A percentile compares a stretch with the other conserved stretches of the same genome.
Conservation (phyloP, 2,113 vertebrate species). For the Leuciscus idus region DNA sequence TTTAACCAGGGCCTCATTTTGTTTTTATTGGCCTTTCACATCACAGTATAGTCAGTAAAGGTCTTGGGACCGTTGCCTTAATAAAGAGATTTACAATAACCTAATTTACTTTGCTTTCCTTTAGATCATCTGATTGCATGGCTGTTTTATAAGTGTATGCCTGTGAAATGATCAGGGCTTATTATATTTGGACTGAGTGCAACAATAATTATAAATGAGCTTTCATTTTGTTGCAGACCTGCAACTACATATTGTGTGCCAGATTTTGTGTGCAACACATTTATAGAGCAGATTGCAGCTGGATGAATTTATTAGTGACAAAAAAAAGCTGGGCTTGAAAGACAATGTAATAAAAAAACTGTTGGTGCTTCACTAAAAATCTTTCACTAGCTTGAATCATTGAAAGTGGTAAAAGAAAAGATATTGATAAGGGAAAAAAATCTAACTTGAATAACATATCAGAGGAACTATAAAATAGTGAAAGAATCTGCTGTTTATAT, state of each 20-base stretch:
- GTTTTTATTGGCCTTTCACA: not conserved
- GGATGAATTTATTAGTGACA: constrained; percentile 8
- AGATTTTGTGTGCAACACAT: constrained; percentile 1
- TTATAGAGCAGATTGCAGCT: constrained; percentile 5
- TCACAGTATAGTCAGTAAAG: not conserved
- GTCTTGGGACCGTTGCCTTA: not conserved
- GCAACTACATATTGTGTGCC: not conserved
- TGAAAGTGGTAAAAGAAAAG: not conserved
- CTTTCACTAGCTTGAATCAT: not conserved
- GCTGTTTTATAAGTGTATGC: not conserved
- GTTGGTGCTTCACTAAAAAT: not conserved
- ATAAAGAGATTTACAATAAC: not conserved
- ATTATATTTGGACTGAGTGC: not conserved
- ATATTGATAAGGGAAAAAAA: not conserved
- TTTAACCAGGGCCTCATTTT: not conserved
- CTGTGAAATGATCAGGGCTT: not conserved
- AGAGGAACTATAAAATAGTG: not conserved
- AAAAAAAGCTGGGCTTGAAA: not conserved
- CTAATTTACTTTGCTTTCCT: too few species aligned
- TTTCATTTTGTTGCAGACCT: not conserved
- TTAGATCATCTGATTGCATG: too few species aligned
- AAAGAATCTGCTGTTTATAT: not conserved
- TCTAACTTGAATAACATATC: not conserved
- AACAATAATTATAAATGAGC: constrained; percentile 1
- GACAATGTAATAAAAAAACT: not conserved